Conservation (phyloP, 2,888 invertebrate genomes). For the Choreutis nemorana region DNA sequence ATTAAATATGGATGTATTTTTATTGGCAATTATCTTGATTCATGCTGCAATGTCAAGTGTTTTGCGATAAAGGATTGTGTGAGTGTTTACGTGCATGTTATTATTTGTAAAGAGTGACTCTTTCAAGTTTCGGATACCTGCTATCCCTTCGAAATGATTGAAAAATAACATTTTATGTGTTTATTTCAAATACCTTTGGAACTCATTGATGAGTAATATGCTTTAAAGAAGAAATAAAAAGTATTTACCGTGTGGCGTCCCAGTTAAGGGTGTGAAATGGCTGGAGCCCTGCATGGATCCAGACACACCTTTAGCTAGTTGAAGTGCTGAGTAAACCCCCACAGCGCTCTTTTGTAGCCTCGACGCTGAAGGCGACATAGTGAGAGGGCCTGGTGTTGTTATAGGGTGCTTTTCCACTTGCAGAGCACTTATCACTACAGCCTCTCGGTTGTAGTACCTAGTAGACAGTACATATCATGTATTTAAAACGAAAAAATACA, state of each 20-base stretch:
- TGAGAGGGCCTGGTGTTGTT: slow-evolving; percentile 84
- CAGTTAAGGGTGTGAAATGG: slow-evolving; percentile 74
- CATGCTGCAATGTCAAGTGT: too few relatives aligned
- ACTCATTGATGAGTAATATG: too few relatives aligned
- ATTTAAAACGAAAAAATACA: too few relatives aligned
- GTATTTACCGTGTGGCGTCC: slow-evolving; percentile 50
- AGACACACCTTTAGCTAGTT: slow-evolving; percentile 57
- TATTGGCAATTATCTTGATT: too few relatives aligned
- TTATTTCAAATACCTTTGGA: too few relatives aligned
- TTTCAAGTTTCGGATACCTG: too few relatives aligned
- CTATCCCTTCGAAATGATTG: too few relatives aligned
- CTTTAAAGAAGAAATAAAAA: not conserved
- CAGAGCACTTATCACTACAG: slow-evolving; percentile 90
- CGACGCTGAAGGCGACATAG: slow-evolving; percentile 72
- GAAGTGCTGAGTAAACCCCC: slow-evolving; percentile 55
- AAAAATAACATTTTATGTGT: too few relatives aligned
- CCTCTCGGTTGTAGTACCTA: slow-evolving; percentile 92
- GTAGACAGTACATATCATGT: slow-evolving; percentile 12
- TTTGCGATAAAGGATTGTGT: too few relatives aligned
- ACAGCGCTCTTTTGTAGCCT: slow-evolving; percentile 61
- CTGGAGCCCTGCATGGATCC: slow-evolving; percentile 57
- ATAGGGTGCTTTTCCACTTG: slow-evolving; percentile 94
- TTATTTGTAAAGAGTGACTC: too few relatives aligned
- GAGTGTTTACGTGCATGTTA: too few relatives aligned
- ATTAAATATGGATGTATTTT: too few relatives aligned